Percentiles rank a stretch among this genome's conserved stretches.
Evolutionary conservation across 1,140 invertebrate species (phyloP).

Genomic region (Bombus turneri): DNA sequence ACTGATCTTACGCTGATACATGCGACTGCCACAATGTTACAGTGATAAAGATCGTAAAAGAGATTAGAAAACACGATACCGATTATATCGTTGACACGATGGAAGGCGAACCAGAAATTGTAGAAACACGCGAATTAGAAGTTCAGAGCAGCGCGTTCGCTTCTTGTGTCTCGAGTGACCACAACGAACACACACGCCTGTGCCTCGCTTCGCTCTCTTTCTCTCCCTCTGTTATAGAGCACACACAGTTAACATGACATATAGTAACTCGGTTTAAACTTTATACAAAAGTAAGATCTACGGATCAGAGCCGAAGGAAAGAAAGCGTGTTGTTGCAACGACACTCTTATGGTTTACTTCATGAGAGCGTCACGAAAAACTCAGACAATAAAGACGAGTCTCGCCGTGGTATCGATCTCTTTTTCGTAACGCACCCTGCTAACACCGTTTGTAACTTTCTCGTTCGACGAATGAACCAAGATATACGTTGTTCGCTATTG

Average conservation of each 20-base stretch:
- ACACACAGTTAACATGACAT: background rate
- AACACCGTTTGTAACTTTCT: background rate
- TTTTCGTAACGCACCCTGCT: background rate
- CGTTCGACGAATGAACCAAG: background rate
- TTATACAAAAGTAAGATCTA: background rate
- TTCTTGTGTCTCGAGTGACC: constrained; percentile 60
- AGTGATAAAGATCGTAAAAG: background rate
- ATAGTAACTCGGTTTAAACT: background rate
- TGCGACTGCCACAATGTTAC: background rate
- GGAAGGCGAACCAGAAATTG: background rate
- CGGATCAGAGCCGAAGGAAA: constrained; percentile 22
- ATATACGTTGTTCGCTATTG: background rate
- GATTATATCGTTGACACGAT: constrained; percentile 13
- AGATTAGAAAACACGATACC: background rate
- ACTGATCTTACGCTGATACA: background rate
- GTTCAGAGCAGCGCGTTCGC: constrained; percentile 22
- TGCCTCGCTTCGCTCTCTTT: constrained; percentile 74
- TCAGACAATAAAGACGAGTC: constrained; percentile 30
- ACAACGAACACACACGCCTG: constrained; percentile 68
- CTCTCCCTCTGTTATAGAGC: constrained; percentile 50
- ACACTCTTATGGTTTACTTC: background rate
- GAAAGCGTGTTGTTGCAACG: background rate
- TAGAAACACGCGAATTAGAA: background rate
- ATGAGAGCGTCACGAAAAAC: background rate
- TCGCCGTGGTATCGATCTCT: background rate